Percentiles rank a stretch among this genome's conserved stretches.
Conservation (phyloP, 2,797 vertebrate genomes). For the Typhlichthys subterraneus region DNA sequence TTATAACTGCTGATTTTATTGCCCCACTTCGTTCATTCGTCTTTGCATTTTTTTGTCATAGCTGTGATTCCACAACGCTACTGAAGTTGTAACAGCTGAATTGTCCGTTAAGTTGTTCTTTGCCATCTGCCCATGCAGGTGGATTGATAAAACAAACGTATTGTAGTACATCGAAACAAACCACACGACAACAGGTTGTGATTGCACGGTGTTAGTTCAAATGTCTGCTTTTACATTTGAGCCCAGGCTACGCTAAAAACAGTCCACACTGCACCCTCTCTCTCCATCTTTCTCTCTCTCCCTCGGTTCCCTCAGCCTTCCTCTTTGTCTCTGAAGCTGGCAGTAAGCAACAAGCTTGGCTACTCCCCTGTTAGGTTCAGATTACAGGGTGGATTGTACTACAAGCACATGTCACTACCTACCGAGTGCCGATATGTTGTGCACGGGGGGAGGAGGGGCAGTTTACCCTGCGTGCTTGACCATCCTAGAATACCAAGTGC, state of each 20-base stretch:
- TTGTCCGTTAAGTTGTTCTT: constrained; percentile 15
- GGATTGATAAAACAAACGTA: constrained; percentile 15
- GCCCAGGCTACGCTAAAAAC: neutral
- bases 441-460: constrained; percentile 5
- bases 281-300: neutral
- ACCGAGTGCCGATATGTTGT: constrained; percentile 61
- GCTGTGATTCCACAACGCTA: constrained; percentile 4
- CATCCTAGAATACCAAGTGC: constrained; percentile 56
- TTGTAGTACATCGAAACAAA: constrained; percentile 18
- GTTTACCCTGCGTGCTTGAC: constrained; percentile 38
- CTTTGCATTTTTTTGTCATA: constrained; percentile 4
- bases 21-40: constrained; percentile 32
- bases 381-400: constrained; percentile 67
- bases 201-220: neutral
- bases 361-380: constrained; percentile 54
- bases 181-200: constrained; percentile 21
- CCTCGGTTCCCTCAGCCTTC: constrained; percentile 16
- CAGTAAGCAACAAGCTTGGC: constrained; percentile 35
- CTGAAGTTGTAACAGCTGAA: neutral
- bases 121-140: constrained; percentile 7
- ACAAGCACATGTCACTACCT: constrained; percentile 65
- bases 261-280: neutral
- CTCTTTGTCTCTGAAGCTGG: constrained; percentile 35
- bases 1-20: constrained; percentile 48
- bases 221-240: neutral